Evolutionary conservation across 2,888 invertebrate species (phyloP).

Genomic region (Gari tellinella): DNA sequence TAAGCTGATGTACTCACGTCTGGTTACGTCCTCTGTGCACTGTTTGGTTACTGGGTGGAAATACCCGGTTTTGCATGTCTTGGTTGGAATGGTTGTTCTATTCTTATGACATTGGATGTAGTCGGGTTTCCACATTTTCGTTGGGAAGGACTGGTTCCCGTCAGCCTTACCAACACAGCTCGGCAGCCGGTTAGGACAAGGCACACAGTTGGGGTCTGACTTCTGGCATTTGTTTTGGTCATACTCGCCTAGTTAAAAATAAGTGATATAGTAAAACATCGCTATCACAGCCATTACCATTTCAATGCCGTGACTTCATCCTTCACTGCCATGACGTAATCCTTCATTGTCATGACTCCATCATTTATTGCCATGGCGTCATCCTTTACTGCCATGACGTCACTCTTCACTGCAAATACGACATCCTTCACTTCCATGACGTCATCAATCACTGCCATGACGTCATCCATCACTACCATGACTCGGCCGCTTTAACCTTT

Average conservation of each 20-base stretch:
- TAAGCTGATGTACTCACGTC: conserved; percentile 38
- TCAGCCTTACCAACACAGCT: conserved; percentile 57
- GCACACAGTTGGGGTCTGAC: conserved; percentile 48
- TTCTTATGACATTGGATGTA: conserved; percentile 58
- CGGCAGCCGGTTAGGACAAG: conserved; percentile 60
- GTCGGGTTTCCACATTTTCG: conserved; percentile 51
- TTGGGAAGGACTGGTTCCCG: conserved; percentile 57
- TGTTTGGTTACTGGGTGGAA: conserved; percentile 49
- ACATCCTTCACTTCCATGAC: too few relatives aligned
- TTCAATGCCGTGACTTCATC: too few relatives aligned
- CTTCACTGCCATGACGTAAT: too few relatives aligned
- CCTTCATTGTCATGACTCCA: too few relatives aligned
- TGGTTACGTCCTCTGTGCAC: conserved; percentile 44
- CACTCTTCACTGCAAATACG: too few relatives aligned
- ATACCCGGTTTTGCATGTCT: conserved; percentile 48
- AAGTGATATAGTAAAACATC: too few relatives aligned
- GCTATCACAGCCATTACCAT: too few relatives aligned
- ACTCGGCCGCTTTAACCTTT: too few relatives aligned
- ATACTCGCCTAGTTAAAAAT: conserved; percentile 66
- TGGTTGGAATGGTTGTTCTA: conserved; percentile 46
- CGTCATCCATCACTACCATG: too few relatives aligned
- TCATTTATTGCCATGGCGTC: too few relatives aligned
- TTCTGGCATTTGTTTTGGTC: conserved; percentile 48
- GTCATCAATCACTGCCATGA: too few relatives aligned
- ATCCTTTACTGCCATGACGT: too few relatives aligned